Base-by-base conservation (phyloP, 2,797 vertebrate species). In the Melanotaenia nigrans region DNA sequence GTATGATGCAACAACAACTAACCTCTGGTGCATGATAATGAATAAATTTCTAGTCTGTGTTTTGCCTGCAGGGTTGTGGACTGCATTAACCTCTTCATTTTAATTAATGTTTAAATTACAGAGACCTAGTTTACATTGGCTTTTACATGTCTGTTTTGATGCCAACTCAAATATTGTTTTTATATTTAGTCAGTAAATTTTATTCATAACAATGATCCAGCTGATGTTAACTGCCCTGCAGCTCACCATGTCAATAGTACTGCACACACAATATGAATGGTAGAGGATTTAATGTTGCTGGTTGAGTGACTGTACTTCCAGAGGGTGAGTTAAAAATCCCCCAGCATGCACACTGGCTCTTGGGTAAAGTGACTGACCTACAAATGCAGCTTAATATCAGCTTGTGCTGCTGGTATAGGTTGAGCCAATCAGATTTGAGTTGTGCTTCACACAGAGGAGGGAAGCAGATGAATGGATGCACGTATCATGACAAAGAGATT, bases 21-120 rank as follows among this genome's bases (percentile, higher is more conserved):
- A 90, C 82, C 82, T 84, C 81, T 89, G 81, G 85, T 89, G 90
- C 90, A 87, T 84, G 78, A 87, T 81, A 85, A 89, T 85, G 78
- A 88, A 85, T 71, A 65, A 38, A 87, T 82, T 81, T 85, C 81
- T 78, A 59, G 83, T 86, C 82, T 90, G 80, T 77, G 71, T 87
- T 85, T 56, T 54, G 59, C 70, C 87, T 69, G 47, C 58, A 69
- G 82, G 79, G 56, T 49, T 71, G 65, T 78, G 72, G 57, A 78
- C 79, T 75, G 40, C 6, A 45, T 71, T 68, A 73, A 86, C 78
- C 79, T 78, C 61, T 63, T 73, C 12, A 60, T 53, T 70, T 75
- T 71, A 68, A 71, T 54, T 66, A 10, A 68, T 65, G 61, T 58
- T 72, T 35, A 71, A 66, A 75, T 61, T 0, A 59, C 5, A 3